Evolutionary conservation across 1,140 invertebrate genomes (phyloP).

Genomic region (Vollenhovia emeryi): DNA sequence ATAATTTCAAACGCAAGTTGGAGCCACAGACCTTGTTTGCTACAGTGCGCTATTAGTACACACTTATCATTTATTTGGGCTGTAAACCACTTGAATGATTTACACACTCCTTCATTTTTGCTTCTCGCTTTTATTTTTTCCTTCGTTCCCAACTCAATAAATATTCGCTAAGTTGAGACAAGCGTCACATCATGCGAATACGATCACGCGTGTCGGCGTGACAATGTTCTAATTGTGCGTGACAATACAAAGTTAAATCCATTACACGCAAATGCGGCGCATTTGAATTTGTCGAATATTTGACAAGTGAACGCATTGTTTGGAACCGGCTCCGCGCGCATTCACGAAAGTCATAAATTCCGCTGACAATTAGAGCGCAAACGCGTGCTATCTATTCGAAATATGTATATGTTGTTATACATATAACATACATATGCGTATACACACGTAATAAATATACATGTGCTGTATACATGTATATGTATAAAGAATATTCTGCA

Average conservation of each 20-base stretch:
- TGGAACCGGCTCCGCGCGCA: neutral
- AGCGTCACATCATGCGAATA: conserved; percentile 1
- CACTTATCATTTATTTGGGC: neutral
- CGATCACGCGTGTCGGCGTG: neutral
- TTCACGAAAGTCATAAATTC: conserved; percentile 34
- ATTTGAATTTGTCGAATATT: conserved; percentile 39
- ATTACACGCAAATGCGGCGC: conserved; percentile 11
- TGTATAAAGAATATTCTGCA: neutral
- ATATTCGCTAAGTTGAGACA: conserved; percentile 17
- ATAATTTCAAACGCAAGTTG: neutral
- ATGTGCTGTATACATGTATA: neutral
- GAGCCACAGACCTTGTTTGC: conserved; percentile 2
- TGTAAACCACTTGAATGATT: neutral
- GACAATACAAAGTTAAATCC: conserved; percentile 4
- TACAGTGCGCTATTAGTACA: neutral
- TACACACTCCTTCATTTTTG: neutral
- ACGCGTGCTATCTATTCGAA: conserved; percentile 20
- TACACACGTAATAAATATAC: too few relatives aligned
- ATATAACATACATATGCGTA: too few relatives aligned
- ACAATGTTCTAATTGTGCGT: conserved; percentile 28
- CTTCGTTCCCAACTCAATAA: neutral
- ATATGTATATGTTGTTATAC: neutral
- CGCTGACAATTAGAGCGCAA: conserved; percentile 22
- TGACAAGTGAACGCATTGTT: conserved; percentile 26
- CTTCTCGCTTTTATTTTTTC: neutral